A percentile compares a stretch with the other conserved stretches of the same genome.
Evolutionary conservation across 2,113 vertebrate genomes (phyloP).

Genomic region (Ceyx cyanopectus): DNA sequence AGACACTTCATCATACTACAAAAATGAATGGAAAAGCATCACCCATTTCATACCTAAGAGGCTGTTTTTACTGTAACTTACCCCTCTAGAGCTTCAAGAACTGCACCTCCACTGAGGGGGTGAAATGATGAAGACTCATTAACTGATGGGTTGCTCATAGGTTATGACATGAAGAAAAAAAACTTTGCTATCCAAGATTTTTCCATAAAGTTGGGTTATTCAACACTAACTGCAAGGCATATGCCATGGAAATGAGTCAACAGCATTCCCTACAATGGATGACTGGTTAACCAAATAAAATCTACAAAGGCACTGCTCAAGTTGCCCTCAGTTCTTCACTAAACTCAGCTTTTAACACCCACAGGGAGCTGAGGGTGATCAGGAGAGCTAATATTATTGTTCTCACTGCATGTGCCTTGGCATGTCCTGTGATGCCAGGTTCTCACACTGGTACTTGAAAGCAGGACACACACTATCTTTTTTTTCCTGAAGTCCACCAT

Average conservation of each 20-base stretch:
- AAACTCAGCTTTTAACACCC: not conserved
- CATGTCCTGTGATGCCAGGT: not conserved
- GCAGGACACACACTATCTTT: not conserved
- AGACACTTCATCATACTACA: not conserved
- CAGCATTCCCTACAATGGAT: not conserved
- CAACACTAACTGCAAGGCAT: not conserved
- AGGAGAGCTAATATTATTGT: not conserved
- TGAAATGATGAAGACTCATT: not conserved
- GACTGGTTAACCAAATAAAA: not conserved
- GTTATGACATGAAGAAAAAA: not conserved
- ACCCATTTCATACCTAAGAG: not conserved
- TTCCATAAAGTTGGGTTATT: not conserved
- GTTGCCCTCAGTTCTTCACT: not conserved
- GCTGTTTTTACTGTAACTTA: not conserved
- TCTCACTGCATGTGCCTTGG: not conserved
- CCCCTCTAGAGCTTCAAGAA: not conserved
- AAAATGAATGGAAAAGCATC: not conserved
- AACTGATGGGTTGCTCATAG: not conserved
- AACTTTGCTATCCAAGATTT: not conserved
- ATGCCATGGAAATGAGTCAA: not conserved
- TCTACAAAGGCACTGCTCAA: not conserved
- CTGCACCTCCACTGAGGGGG: not conserved
- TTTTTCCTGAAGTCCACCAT: not conserved
- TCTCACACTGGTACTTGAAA: not conserved
- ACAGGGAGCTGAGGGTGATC: not conserved